Conservation (phyloP, 30 jellyfish, hydroid and myxozoan genomes). For the Morbakka virulenta region DNA sequence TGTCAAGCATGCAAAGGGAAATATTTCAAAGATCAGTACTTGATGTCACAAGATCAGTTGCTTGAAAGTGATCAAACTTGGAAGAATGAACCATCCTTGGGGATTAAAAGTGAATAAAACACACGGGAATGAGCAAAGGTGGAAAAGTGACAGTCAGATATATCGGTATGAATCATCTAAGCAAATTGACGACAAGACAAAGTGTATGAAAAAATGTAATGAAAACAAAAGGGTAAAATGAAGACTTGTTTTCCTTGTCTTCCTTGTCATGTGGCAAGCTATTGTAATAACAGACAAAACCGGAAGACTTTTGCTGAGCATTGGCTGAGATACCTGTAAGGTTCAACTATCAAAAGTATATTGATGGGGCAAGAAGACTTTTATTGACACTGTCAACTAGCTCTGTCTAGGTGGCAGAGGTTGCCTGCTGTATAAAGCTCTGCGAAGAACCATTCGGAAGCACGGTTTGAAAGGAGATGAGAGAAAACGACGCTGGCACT, state of each 20-base stretch:
- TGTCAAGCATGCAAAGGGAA: slow-evolving; percentile 24
- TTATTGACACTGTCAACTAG: slow-evolving; percentile 26
- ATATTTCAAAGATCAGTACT: slow-evolving; percentile 29
- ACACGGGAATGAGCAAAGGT: slow-evolving; percentile 4
- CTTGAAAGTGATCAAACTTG: slow-evolving; percentile 9
- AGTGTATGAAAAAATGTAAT: slow-evolving; percentile 19
- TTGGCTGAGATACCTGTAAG: slow-evolving; percentile 3
- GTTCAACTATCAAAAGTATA: slow-evolving; percentile 8
- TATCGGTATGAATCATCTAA: slow-evolving; percentile 21
- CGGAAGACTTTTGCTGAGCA: not conserved
- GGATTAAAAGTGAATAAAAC: not conserved
- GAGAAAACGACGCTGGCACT: slow-evolving; percentile 7
- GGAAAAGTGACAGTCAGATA: slow-evolving; percentile 22
- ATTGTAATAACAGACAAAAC: slow-evolving; percentile 14
- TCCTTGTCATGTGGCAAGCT: slow-evolving; percentile 5
- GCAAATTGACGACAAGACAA: slow-evolving; percentile 15
- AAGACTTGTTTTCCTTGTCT: too few relatives aligned
- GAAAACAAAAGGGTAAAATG: too few relatives aligned
- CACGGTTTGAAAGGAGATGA: slow-evolving; percentile 37
- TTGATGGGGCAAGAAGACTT: slow-evolving; percentile 20
- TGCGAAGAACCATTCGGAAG: slow-evolving; percentile 37
- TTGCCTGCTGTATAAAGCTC: slow-evolving; percentile 18
- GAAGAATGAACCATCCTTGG: slow-evolving; percentile 6
- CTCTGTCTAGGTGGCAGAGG: slow-evolving; percentile 24
- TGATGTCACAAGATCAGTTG: slow-evolving; percentile 35